These are phyloP conservation scores for Gymnobelideus leadbeateri DNA, from an alignment of 2,113 vertebrate species.

Conservation along the genomic window DNA sequence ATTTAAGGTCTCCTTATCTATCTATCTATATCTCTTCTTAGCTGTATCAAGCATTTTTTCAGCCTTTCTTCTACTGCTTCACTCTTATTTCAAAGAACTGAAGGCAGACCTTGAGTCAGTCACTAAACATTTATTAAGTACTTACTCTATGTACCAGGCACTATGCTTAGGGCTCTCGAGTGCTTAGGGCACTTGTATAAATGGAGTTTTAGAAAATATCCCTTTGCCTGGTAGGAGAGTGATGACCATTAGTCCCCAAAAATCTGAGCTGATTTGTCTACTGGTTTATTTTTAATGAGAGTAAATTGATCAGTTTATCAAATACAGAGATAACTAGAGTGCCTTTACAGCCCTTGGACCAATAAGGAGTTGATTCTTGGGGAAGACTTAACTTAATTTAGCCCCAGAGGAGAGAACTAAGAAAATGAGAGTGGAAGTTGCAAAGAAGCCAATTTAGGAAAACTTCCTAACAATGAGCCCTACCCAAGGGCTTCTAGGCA, in stretches of 20 bases:
- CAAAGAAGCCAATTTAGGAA: background rate
- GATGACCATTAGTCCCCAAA: background rate
- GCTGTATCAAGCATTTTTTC: background rate
- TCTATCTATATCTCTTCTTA: background rate
- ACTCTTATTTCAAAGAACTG: background rate
- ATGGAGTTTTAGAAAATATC: background rate
- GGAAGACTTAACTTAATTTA: background rate
- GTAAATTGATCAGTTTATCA: background rate
- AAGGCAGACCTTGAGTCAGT: background rate
- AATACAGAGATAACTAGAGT: background rate
- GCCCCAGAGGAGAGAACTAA: background rate
- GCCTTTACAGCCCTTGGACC: background rate
- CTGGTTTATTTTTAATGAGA: background rate
- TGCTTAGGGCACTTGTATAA: background rate
- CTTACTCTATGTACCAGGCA: background rate
- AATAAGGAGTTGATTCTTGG: background rate
- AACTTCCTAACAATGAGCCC: background rate
- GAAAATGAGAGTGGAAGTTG: background rate
- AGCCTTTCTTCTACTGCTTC: background rate
- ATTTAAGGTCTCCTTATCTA: too few relatives aligned
- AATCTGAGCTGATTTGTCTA: background rate
- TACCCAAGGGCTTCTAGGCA: background rate
- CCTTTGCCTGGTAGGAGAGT: background rate
- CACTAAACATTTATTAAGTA: background rate
- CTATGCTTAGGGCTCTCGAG: background rate